Conservation (phyloP, 2,113 vertebrate species). For the Siniperca knerii region DNA sequence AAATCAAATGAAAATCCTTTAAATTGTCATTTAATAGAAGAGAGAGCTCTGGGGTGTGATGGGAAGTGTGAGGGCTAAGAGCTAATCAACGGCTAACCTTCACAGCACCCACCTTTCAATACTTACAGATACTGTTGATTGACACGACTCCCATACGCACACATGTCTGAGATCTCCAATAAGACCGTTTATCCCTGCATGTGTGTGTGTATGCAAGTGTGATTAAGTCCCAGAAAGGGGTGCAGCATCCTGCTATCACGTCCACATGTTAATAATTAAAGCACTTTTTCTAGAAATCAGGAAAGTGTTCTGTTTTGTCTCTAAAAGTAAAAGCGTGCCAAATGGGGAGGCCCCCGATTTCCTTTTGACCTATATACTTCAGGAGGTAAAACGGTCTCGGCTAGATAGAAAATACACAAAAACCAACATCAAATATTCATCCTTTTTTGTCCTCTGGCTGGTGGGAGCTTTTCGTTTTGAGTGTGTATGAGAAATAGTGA, state of each 20-base stretch:
- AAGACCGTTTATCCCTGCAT: neutral
- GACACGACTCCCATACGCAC: neutral
- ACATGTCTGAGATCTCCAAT: constrained; percentile 18
- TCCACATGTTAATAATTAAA: constrained; percentile 74
- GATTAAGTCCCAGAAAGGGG: constrained; percentile 24
- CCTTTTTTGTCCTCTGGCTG: constrained; percentile 39
- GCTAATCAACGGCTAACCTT: constrained; percentile 37
- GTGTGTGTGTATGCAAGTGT: constrained; percentile 1
- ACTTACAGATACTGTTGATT: constrained; percentile 34
- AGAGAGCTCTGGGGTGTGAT: neutral
- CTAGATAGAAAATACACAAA: constrained; percentile 58
- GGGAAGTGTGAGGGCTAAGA: constrained; percentile 5
- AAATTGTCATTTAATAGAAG: neutral
- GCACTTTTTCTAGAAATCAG: constrained; percentile 60
- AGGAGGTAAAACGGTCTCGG: constrained; percentile 40
- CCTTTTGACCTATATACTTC: constrained; percentile 72
- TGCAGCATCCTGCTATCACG: constrained; percentile 24
- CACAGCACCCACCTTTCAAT: constrained; percentile 1
- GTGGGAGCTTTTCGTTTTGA: constrained; percentile 38
- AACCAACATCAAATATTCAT: constrained; percentile 76
- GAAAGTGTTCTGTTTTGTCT: constrained; percentile 50
- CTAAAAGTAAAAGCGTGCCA: constrained; percentile 49
- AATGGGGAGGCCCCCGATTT: constrained; percentile 43
- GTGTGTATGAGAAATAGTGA: constrained; percentile 25
- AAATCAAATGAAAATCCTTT: neutral